A percentile compares a stretch with the other conserved stretches of the same genome.
phyloP scores from a whole-genome alignment of 1,140 invertebrate species.

The Drosophila obscura region DNA sequence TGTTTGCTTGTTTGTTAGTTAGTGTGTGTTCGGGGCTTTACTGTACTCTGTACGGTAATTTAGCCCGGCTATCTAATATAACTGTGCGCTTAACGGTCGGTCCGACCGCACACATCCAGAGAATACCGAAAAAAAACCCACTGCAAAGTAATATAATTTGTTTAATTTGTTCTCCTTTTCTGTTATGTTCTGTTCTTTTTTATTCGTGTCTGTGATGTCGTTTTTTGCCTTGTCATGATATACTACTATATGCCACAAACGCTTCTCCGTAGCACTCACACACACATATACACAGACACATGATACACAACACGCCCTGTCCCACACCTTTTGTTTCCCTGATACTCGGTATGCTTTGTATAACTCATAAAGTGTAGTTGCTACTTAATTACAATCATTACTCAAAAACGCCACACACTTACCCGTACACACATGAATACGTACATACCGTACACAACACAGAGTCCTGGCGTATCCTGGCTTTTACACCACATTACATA shows the following conservation, averaged over 20 bases:
- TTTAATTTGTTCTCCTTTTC: conserved; percentile 58
- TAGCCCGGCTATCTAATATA: conserved; percentile 58
- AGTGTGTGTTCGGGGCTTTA: conserved; percentile 38
- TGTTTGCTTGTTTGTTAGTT: conserved; percentile 28
- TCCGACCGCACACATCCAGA: conserved; percentile 39
- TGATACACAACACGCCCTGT: conserved; percentile 39
- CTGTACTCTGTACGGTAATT: conserved; percentile 41
- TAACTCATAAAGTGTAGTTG: conserved; percentile 77
- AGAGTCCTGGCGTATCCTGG: conserved; percentile 44
- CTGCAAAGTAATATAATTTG: conserved; percentile 73
- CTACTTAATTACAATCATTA: conserved; percentile 81
- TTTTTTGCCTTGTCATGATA: conserved; percentile 81
- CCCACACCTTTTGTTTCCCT: conserved; percentile 59
- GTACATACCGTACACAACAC: conserved; percentile 21
- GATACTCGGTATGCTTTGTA: conserved; percentile 55
- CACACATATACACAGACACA: conserved; percentile 25
- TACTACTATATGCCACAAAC: conserved; percentile 57
- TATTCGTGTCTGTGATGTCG: conserved; percentile 62
- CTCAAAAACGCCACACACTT: conserved; percentile 63
- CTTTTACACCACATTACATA: conserved; percentile 46
- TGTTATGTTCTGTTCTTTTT: conserved; percentile 45
- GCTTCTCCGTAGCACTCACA: conserved; percentile 65
- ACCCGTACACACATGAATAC: conserved; percentile 11
- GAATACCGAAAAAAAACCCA: conserved; percentile 57
- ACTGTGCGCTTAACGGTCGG: conserved; percentile 47